These are phyloP conservation scores for Mustelus asterias DNA, from an alignment of 2,113 vertebrate species.

Conservation along the genomic window DNA sequence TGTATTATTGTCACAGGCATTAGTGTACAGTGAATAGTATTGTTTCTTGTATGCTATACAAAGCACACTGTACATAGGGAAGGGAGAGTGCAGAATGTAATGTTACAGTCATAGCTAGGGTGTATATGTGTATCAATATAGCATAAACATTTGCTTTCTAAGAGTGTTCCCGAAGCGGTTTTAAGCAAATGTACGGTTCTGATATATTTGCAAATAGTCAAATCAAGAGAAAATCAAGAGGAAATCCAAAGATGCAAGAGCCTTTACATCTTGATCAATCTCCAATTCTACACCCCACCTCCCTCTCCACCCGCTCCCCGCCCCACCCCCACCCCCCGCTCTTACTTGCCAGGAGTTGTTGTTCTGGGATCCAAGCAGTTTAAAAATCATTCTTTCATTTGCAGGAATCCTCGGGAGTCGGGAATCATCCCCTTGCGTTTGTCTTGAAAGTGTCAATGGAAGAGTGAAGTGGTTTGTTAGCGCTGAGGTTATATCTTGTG, in stretches of 20 bases:
- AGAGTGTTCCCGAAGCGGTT: neutral
- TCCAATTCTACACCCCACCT: neutral
- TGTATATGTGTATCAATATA: neutral
- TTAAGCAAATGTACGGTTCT: neutral
- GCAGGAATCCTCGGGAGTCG: no score
- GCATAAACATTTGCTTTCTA: neutral
- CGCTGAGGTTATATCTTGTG: neutral
- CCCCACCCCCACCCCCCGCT: no score
- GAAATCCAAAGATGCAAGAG: neutral
- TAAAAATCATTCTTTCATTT: neutral
- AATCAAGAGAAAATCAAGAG: no score
- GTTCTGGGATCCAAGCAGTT: neutral
- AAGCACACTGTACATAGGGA: no score
- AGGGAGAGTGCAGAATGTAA: no score
- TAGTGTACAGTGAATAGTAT: no score
- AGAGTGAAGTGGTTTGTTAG: neutral
- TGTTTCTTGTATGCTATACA: no score
- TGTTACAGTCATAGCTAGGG: no score
- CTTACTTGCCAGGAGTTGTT: neutral
- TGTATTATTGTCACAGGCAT: neutral
- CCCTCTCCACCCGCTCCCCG: neutral
- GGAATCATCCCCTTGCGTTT: neutral
- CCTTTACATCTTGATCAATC: neutral
- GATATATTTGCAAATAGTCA: neutral
- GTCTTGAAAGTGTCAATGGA: neutral